These are phyloP conservation scores for Xylota segnis DNA, from an alignment of 2,888 invertebrate species.

Conservation along the genomic window DNA sequence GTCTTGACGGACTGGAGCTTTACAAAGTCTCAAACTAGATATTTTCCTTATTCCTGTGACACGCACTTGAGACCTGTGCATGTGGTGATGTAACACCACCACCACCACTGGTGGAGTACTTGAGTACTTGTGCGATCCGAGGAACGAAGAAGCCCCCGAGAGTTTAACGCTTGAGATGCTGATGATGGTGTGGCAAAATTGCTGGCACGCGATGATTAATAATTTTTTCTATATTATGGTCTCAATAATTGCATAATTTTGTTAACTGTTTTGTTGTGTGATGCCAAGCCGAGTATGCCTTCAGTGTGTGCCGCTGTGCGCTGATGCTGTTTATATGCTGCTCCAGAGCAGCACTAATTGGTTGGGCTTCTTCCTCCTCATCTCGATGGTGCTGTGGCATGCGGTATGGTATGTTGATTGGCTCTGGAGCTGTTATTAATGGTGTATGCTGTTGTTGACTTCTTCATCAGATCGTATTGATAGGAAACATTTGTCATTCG, in stretches of 20 bases:
- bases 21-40: conserved; percentile 64
- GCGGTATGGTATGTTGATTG: conserved; percentile 52
- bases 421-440: conserved; percentile 27
- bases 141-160: conserved; percentile 19
- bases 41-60: conserved; percentile 49
- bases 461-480: conserved; percentile 15
- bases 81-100: background rate
- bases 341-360: conserved; percentile 63
- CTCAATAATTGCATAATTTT: conserved; percentile 75
- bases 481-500: conserved; percentile 33
- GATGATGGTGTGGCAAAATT: conserved; percentile 63
- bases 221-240: conserved; percentile 72
- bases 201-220: conserved; percentile 76
- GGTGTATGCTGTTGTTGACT: conserved; percentile 28
- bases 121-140: background rate
- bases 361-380: conserved; percentile 48
- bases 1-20: conserved; percentile 36
- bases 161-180: conserved; percentile 63
- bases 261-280: conserved; percentile 64
- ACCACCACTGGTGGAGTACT: background rate
- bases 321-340: conserved; percentile 37
- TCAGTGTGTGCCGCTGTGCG: conserved; percentile 22
- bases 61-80: conserved; percentile 22
- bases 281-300: conserved; percentile 10
- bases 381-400: conserved; percentile 3